Conservation (phyloP, 2,113 vertebrate genomes). For the Urocitellus parryii region DNA sequence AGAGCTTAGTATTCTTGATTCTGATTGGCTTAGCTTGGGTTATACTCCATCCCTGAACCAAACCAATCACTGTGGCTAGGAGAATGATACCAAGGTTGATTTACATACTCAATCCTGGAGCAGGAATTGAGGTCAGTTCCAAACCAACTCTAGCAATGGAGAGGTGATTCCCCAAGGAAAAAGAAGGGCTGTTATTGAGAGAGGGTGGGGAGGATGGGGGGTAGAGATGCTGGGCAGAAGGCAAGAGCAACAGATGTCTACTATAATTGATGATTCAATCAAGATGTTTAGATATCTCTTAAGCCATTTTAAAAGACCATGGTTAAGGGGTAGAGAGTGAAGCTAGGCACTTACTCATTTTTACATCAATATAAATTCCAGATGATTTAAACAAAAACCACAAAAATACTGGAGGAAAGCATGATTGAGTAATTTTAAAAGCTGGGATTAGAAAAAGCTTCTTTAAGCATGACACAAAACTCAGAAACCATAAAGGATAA, state of each 20-base stretch:
- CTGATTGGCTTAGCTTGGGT: background rate
- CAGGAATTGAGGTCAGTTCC: background rate
- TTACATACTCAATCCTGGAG: background rate
- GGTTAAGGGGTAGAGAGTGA: background rate
- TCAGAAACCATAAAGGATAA: conserved; percentile 47
- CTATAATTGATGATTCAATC: conserved; percentile 50
- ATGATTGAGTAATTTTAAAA: conserved; percentile 65
- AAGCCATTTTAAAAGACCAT: conserved; percentile 55
- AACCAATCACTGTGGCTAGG: background rate
- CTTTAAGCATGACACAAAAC: conserved; percentile 22
- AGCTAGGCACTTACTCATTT: background rate
- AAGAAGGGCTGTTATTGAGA: background rate
- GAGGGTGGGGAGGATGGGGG: background rate
- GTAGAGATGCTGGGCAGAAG: background rate
- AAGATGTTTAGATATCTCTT: conserved; percentile 63
- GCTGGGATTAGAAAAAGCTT: background rate
- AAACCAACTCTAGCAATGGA: background rate
- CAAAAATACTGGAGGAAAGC: conserved; percentile 32
- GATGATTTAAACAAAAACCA: conserved; percentile 42
- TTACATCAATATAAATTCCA: conserved; percentile 57
- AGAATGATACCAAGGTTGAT: background rate
- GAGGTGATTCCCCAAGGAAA: background rate
- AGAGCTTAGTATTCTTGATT: conserved; percentile 24
- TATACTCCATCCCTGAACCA: background rate
- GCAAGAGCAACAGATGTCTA: conserved; percentile 56